Base-by-base conservation (phyloP, 2,797 vertebrate genomes). In the Trematomus bernacchii region DNA sequence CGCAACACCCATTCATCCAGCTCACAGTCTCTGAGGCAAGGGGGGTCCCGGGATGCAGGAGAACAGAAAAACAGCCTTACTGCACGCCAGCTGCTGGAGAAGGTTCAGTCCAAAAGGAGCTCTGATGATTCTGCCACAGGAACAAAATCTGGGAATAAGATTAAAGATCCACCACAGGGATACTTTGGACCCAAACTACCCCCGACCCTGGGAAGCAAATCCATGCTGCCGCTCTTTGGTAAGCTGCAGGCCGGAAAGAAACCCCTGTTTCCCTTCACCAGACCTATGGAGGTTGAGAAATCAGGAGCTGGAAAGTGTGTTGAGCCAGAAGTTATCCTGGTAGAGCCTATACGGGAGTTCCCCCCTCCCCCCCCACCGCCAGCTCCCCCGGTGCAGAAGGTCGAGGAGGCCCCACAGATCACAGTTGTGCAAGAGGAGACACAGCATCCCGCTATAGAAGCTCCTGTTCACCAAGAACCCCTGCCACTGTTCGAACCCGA, bases 151-250 rank as follows among this genome's bases (percentile, higher is more conserved):
- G 98, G 97, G 23, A 88, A 93, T 71, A 99, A 99, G 87, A 96
- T 99, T 70, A 99, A 99, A 83, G 97, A 99, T 84, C 98, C 98
- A 44, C 98, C 98, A 9, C 97, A 97, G 86, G 98, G 98, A 48
- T 99, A 98, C 89, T 99, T 99, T 60, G 98, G 98, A 51, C 98
- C 98, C 2, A 99, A 98, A 83, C 95, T 99, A 6, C 98, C 98
- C 37, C 98, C 98, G 3, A 84, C 95, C 6, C 92, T 97, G 46
- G 97, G 97, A 82, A 97, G 77, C 91, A 99, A 99, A 93, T 93
- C 96, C 1, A 95, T 98, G 89, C 93, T 99, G 72, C 98, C 98
- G 6, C 94, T 98, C 11, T 99, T 99, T 72, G 98, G 98, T 59
- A 99, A 99, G 23, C 85, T 99, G 14, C 98, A 97, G 59, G 96